Conservation (phyloP, 2,797 vertebrate species). For the Buphagus erythrorhynchus region DNA sequence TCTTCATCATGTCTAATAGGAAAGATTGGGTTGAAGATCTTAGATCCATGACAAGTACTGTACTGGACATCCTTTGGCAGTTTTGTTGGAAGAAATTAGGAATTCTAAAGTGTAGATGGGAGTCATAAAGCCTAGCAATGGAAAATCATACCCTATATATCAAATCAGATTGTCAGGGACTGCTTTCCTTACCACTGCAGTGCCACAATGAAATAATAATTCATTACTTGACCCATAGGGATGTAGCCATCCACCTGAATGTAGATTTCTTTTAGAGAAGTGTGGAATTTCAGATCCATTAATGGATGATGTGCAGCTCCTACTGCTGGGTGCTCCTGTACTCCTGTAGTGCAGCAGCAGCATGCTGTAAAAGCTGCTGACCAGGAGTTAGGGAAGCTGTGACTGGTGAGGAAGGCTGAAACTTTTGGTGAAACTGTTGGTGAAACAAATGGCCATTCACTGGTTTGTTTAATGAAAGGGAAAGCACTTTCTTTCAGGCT, state of each 20-base stretch:
- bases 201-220: not conserved
- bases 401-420: not conserved
- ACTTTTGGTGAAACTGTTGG: not conserved
- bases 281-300: not conserved
- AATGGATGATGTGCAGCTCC: not conserved
- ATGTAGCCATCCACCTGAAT: not conserved
- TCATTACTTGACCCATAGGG: fast-evolving
- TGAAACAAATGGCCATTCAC: not conserved
- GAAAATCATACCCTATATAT: not conserved
- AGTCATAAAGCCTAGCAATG: not conserved
- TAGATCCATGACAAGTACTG: not conserved
- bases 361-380: not conserved
- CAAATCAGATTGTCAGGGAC: not conserved
- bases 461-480: not conserved
- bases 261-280: not conserved
- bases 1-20: not conserved
- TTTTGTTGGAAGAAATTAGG: not conserved
- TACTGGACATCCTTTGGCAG: not conserved
- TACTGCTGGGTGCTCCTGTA: not conserved
- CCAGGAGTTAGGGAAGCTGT: not conserved
- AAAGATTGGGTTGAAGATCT: not conserved
- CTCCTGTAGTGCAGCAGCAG: not conserved
- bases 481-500: not conserved
- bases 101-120: not conserved
- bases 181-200: not conserved